Base-by-base conservation (phyloP, 2,113 vertebrate genomes). In the Anarhynchus alexandrinus region DNA sequence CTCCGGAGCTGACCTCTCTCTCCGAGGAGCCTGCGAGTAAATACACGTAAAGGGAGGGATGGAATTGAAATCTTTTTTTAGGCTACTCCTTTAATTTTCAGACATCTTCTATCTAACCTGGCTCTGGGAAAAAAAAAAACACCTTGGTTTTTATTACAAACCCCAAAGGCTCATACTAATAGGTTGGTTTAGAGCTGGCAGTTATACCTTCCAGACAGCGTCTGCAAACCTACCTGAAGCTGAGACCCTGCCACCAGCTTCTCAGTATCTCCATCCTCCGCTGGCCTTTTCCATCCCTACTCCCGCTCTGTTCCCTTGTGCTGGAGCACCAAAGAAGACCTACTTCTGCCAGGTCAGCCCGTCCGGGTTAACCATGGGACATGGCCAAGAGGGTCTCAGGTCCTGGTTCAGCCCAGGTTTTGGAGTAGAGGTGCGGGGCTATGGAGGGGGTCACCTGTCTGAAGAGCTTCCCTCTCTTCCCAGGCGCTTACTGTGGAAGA, bases 71-170 rank as follows among this genome's bases (percentile, higher is more conserved):
- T 82, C 40, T 67, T 69, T 87, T 91, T 69, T 57, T 82, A 45
- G 88, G 38, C 78, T 77, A 67, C 76, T 95, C 86, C 95, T 97
- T 96, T 97, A 95, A 96, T 97, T 98, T 98, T 94, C 77, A 90
- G 77, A 47, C 76, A 62, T 55, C 74, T 93, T 88, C 65, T 81
- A 3, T 82, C 80, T 89, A 86, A 78, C 52, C 72, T 86, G 72
- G 61, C 52, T 96, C 45, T 45, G 51, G 38, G 64, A 38, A 42
- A 69, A 40, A 49, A 40, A 86, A 47, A 80, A 32, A 49, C 2
- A 86, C 76, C 52, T 88, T 76, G 83, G 45, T 84, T 97, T 95
- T 96, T 90, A 79, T 91, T 96, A 69, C n/a, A 96, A 80, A 43
- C 81, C 96, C 95, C 32, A 61, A 86, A 96, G 94, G 93, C 94